Evolutionary conservation across 2,797 vertebrate species (phyloP).

Genomic region (Pseudochirops cupreus): DNA sequence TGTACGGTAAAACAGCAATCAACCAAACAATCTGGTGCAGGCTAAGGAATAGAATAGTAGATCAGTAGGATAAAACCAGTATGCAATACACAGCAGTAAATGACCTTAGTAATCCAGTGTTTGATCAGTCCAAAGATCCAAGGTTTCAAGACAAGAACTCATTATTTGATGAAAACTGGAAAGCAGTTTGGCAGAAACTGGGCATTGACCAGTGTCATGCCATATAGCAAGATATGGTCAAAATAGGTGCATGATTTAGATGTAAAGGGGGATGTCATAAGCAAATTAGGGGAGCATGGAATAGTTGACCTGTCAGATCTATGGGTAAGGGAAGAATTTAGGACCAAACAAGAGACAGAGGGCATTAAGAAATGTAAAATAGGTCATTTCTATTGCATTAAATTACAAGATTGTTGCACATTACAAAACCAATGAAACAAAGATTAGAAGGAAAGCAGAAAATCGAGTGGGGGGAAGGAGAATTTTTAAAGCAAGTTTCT

Average conservation of each 20-base stretch:
- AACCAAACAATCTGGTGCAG: background rate
- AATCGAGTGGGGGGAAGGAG: background rate
- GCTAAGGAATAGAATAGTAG: background rate
- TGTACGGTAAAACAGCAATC: background rate
- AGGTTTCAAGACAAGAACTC: background rate
- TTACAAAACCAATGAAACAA: background rate
- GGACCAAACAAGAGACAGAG: background rate
- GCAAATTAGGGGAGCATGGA: background rate
- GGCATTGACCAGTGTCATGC: background rate
- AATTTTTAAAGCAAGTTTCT: background rate
- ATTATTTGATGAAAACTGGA: background rate
- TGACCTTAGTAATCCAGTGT: background rate
- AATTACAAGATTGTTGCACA: background rate
- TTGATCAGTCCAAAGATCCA: background rate
- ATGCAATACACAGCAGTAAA: background rate
- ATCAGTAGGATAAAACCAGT: background rate
- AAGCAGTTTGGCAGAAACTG: background rate
- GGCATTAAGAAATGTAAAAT: background rate
- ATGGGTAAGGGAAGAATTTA: background rate
- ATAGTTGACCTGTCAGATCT: background rate
- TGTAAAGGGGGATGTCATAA: background rate
- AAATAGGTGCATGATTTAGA: background rate
- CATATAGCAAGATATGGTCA: background rate
- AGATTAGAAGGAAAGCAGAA: background rate
- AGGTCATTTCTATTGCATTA: background rate